A percentile compares a stretch with the other conserved stretches of the same genome.
Conservation (phyloP, 2,888 invertebrate genomes). For the Hartigia nigra region DNA sequence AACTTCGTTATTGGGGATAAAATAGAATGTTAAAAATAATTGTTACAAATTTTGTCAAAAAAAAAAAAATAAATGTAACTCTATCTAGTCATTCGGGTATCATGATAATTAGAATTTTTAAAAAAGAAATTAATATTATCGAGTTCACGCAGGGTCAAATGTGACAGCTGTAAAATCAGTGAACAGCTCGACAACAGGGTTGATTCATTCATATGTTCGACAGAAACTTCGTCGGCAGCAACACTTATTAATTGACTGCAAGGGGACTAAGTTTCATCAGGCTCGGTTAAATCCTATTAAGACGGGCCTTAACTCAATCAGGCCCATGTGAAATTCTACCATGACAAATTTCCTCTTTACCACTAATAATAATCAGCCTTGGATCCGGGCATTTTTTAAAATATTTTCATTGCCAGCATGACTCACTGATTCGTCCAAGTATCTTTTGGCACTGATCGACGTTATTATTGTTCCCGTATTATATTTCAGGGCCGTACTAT, state of each 20-base stretch:
- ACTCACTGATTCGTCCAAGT: neutral
- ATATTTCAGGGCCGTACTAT: constrained; percentile 77
- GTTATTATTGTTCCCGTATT: constrained; percentile 18
- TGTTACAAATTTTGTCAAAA: too few relatives aligned
- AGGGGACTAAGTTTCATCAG: constrained; percentile 19
- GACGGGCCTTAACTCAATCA: constrained; percentile 20
- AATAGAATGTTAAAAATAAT: neutral
- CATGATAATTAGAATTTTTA: neutral
- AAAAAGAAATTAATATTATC: neutral
- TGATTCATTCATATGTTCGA: neutral
- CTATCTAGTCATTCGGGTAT: too few relatives aligned
- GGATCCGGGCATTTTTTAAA: neutral
- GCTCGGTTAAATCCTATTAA: constrained; percentile 20
- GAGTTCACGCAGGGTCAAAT: neutral
- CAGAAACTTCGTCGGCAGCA: constrained; percentile 12
- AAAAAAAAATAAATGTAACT: too few relatives aligned
- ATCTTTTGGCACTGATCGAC: neutral
- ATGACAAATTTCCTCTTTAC: constrained; percentile 8
- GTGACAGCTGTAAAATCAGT: neutral
- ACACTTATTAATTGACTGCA: constrained; percentile 24
- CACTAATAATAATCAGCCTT: neutral
- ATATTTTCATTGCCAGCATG: neutral
- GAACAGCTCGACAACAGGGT: neutral
- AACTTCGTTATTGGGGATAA: neutral
- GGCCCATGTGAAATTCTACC: constrained; percentile 14